Conservation (phyloP, 2,888 invertebrate genomes). For the Stramonita haemastoma region DNA sequence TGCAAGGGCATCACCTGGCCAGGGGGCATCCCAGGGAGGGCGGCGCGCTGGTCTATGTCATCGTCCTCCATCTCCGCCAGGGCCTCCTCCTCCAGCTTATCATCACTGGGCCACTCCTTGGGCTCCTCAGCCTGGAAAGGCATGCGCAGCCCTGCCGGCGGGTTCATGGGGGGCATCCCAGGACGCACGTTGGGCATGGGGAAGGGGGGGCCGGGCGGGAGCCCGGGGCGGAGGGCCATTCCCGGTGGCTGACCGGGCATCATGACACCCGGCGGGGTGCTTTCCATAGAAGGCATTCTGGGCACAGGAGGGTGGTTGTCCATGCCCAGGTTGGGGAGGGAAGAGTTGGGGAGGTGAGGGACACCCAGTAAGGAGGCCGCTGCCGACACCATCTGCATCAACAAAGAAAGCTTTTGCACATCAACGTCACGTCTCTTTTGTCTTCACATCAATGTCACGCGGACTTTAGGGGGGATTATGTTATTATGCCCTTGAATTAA, state of each 20-base stretch:
- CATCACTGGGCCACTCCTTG: conserved; percentile 54
- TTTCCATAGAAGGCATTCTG: conserved; percentile 39
- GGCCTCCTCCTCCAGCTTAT: conserved; percentile 47
- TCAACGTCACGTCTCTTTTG: background rate
- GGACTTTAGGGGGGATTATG: too few relatives aligned
- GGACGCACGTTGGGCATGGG: conserved; percentile 59
- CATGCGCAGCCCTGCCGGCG: conserved; percentile 28
- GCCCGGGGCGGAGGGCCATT: conserved; percentile 56
- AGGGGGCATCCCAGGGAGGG: background rate
- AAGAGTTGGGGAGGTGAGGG: background rate
- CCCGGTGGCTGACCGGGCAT: conserved; percentile 38
- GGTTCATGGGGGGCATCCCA: conserved; percentile 58
- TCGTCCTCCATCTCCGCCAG: conserved; percentile 48
- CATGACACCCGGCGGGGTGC: conserved; percentile 38
- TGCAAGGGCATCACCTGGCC: conserved; percentile 26
- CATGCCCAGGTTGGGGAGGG: conserved; percentile 11
- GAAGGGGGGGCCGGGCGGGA: conserved; percentile 48
- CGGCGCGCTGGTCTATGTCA: conserved; percentile 46
- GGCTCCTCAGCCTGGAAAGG: conserved; percentile 46
- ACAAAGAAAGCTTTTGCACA: background rate
- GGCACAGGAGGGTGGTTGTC: conserved; percentile 24
- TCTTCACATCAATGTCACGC: background rate
- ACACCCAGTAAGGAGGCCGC: conserved; percentile 32
- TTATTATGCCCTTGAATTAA: too few relatives aligned
- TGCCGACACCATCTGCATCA: conserved; percentile 39